A percentile compares a stretch with the other conserved stretches of the same genome.
phyloP scores from a whole-genome alignment of 2,888 invertebrate genomes.

The Agrotis segetum region DNA sequence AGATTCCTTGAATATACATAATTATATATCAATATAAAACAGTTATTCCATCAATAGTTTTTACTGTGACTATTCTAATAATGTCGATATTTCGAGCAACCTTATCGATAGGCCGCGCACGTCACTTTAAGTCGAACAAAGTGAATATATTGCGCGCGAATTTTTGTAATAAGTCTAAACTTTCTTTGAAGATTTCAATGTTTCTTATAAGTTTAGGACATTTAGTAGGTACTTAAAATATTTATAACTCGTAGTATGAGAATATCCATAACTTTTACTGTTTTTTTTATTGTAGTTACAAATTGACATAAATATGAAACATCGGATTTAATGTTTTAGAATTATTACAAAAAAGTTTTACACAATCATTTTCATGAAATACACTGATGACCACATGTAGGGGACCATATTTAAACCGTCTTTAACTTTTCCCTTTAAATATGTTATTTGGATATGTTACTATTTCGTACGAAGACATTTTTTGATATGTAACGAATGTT shows the following conservation, averaged over 20 bases:
- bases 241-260: background rate
- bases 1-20: slow-evolving; percentile 55
- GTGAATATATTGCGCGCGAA: slow-evolving; percentile 25
- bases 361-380: slow-evolving; percentile 29
- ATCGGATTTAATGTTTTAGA: slow-evolving; percentile 21
- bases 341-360: slow-evolving; percentile 54
- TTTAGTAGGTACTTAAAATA: slow-evolving; percentile 6
- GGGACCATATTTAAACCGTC: background rate
- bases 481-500: slow-evolving; percentile 1
- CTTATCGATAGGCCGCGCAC: slow-evolving; percentile 52
- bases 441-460: background rate
- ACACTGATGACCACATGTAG: slow-evolving; percentile 40
- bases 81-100: slow-evolving; percentile 46
- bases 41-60: slow-evolving; percentile 57
- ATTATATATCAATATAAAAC: slow-evolving; percentile 59
- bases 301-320: slow-evolving; percentile 26
- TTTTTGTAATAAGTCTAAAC: slow-evolving; percentile 55
- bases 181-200: background rate
- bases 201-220: background rate
- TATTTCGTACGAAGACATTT: background rate
- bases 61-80: slow-evolving; percentile 59
- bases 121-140: slow-evolving; percentile 39
- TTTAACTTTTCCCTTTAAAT: background rate
- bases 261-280: background rate
- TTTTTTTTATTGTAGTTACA: no score